These are phyloP conservation scores for Lasioglossum zephyrum DNA, from an alignment of 2,888 invertebrate species.

Conservation along the genomic window DNA sequence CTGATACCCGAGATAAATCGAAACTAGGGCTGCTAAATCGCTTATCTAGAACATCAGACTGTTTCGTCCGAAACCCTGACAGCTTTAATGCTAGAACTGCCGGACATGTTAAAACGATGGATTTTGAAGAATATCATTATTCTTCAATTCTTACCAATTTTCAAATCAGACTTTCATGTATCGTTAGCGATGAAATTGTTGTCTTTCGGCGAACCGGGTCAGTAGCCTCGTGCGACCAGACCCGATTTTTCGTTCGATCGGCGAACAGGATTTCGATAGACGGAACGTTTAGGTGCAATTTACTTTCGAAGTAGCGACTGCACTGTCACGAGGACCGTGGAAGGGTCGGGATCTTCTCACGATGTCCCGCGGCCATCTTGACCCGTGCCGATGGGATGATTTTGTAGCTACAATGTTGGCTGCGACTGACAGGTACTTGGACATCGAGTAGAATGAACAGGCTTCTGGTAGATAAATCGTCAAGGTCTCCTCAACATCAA, in stretches of 20 bases:
- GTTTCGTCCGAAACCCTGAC: not conserved
- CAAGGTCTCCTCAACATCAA: not conserved
- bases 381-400: not conserved
- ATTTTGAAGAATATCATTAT: too few relatives aligned
- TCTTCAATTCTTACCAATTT: not conserved
- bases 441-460: not conserved
- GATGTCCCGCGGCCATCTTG: not conserved
- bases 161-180: not conserved
- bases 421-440: too few relatives aligned
- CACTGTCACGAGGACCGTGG: constrained; percentile 18
- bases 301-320: constrained; percentile 2
- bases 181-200: not conserved
- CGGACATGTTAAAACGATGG: too few relatives aligned
- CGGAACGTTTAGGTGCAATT: constrained; percentile 12
- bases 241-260: not conserved
- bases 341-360: constrained; percentile 30
- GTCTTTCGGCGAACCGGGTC: constrained; percentile 16
- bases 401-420: not conserved
- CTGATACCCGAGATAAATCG: not conserved
- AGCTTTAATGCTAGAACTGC: not conserved
- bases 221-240: not conserved
- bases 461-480: not conserved
- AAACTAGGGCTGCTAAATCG: not conserved
- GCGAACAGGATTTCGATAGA: not conserved
- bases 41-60: not conserved